Conservation (phyloP, 1,140 invertebrate species). For the Drosophila virilis region DNA sequence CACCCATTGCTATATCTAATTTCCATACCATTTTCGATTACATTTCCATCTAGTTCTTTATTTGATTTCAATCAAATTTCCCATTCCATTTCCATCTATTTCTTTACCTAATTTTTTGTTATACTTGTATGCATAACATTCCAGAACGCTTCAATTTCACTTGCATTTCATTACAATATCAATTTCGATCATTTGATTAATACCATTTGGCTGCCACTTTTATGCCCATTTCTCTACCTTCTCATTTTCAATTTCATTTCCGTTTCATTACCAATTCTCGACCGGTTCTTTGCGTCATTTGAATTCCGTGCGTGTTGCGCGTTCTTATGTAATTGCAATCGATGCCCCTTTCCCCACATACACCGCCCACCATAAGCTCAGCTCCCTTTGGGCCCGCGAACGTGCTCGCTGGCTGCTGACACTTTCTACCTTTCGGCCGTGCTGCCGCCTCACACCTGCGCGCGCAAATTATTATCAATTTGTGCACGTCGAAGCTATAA, state of each 20-base stretch:
- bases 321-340: constrained; percentile 35
- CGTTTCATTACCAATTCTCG: background rate
- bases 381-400: constrained; percentile 6
- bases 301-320: constrained; percentile 3
- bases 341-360: too few relatives aligned
- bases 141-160: too few relatives aligned
- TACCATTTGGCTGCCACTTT: too few relatives aligned
- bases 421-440: constrained; percentile 60
- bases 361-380: background rate
- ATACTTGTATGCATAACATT: too few relatives aligned
- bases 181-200: too few relatives aligned
- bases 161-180: too few relatives aligned
- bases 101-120: too few relatives aligned
- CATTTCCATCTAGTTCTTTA: too few relatives aligned
- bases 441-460: constrained; percentile 52
- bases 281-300: background rate
- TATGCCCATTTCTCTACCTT: background rate
- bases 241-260: constrained; percentile 8
- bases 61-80: too few relatives aligned
- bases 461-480: constrained; percentile 73
- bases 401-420: constrained; percentile 24
- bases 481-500: constrained; percentile 78
- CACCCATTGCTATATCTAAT: too few relatives aligned
- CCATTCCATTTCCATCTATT: too few relatives aligned
- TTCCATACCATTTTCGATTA: too few relatives aligned